Evolutionary conservation across 2,797 vertebrate genomes (phyloP), one percentile per base, ranked within the genome.

Genomic region (Hypotaenidia philippensis): DNA sequence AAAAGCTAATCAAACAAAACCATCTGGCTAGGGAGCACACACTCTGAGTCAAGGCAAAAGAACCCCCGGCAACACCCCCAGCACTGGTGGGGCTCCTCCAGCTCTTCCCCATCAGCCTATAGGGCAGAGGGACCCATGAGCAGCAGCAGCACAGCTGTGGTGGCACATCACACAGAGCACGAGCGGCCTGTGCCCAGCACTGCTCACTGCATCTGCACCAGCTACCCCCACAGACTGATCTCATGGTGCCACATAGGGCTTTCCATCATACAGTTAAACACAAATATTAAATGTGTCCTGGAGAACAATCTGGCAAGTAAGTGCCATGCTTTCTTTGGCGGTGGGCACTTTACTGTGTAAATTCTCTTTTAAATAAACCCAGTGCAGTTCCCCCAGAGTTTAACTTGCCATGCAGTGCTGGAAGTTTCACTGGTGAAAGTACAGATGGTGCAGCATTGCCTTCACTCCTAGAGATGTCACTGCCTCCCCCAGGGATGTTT

Each of bases 11-110:
- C 50, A 91, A 81, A 69, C 45, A 64, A 29, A 89, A 13, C 22
- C 52, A 8, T 32, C 22, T 41, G 71, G 45, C 0, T 0, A 74
- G 26, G 29, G 40, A 29, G 31, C 0, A 2, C 50, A 7, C 38
- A 14, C 6, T 60, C 15, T 1, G 0, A 19, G 15, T 1, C 36
- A 32, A 80, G 53, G 56, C 47, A 34, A 45, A 8, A 23, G 19
- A 52, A 61, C 26, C 19, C 13, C 45, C 34, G 36, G 52, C 1
- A 0, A 7, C 3, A 4, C 38, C 15, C 19, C 20, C 7, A 25
- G 49, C 74, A 4, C 53, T 13, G 10, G 6, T 44, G 53, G 61
- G 50, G 49, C 45, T 69, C 8, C 0, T 13, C 8, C 76, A 69
- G 66, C 75, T 45, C 52, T 29, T 34, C 10, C 50, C 29, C 65